Evolutionary conservation across 1,140 invertebrate genomes (phyloP), one percentile per base, ranked within the genome.

Genomic region (Pogonomyrmex barbatus): DNA sequence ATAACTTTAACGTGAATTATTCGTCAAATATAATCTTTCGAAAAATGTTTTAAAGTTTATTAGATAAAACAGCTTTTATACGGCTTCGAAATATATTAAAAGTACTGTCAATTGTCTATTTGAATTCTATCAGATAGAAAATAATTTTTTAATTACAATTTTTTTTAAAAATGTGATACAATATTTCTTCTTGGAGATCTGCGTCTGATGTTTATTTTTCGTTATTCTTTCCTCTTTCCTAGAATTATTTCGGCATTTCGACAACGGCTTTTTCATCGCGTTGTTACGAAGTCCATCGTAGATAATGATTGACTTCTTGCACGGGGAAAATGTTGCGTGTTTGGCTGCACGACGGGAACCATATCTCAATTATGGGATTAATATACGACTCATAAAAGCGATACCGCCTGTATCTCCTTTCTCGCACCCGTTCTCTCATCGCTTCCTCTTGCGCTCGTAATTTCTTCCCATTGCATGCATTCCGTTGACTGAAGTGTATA

Each of bases 311-410:
- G 79, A 87, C 79, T 93, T 92, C 81, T 91, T 91, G 89, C 87
- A 85, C 77, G 54, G 60, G 24, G 24, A 60, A 81, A 81, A 77
- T 83, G 73, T 91, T 91, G 92, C 92, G 91, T 92, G 89, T 65
- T 65, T 85, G 77, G 73, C 83, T 67, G 85, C 87, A 68, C 77
- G 88, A 91, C 90, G 85, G 90, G 86, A 87, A 91, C 85, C 90
- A 91, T 92, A 90, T 93, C 92, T 93, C 91, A 93, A 93, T 93
- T 93, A 93, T 86, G 78, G 78, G 87, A 93, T 91, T 93, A 93
- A 92, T 93, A 92, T 91, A 92, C 86, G 92, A 91, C 86, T 88
- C 89, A 93, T 93, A 88, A 93, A 92, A 92, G 87, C 88, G 88
- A 93, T 91, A 90, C 56, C n/a, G 36, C 52, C 24, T 60, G 70